Evolutionary conservation across 2,113 vertebrate genomes (phyloP).

Genomic region (Oplegnathus fasciatus): DNA sequence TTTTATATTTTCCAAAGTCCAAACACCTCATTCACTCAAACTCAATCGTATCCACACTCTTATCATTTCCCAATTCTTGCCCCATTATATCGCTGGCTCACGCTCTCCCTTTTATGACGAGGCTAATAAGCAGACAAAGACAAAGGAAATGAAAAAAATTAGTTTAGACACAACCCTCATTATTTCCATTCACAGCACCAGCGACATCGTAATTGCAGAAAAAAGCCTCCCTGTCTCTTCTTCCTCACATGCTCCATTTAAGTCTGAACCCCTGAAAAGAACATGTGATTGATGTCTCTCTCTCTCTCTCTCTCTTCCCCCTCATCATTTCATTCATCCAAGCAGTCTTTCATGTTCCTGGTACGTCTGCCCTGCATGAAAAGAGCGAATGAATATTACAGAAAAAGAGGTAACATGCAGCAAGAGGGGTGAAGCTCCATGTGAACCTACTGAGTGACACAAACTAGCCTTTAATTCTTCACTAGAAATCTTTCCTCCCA

Average conservation of each 20-base stretch:
- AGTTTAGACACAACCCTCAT: constrained; percentile 54
- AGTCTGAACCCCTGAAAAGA: constrained; percentile 43
- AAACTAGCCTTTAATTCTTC: constrained; percentile 47
- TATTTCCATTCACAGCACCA: constrained; percentile 50
- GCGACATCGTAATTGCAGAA: constrained; percentile 42
- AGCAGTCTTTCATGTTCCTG: constrained; percentile 52
- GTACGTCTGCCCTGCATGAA: constrained; percentile 45
- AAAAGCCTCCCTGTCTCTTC: constrained; percentile 6
- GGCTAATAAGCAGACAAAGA: constrained; percentile 61
- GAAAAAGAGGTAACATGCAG: constrained; percentile 28
- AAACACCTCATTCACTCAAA: constrained; percentile 48
- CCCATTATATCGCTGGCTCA: constrained; percentile 25
- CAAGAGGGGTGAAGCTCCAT: constrained; percentile 22
- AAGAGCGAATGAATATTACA: constrained; percentile 56
- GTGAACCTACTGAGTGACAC: constrained; percentile 42
- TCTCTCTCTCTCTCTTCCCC: constrained; percentile 28
- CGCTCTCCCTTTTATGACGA: constrained; percentile 22
- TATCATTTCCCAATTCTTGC: constrained; percentile 36
- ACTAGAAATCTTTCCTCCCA: constrained; percentile 32
- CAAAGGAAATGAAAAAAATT: constrained; percentile 51
- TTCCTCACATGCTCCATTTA: constrained; percentile 42
- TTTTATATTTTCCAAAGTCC: constrained; percentile 35
- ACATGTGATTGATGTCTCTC: constrained; percentile 58
- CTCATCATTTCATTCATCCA: constrained; percentile 32
- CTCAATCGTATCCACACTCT: constrained; percentile 19